Percentiles rank a stretch among this genome's conserved stretches.
phyloP scores from a whole-genome alignment of 1,140 invertebrate species.

The Littorina saxatilis region DNA sequence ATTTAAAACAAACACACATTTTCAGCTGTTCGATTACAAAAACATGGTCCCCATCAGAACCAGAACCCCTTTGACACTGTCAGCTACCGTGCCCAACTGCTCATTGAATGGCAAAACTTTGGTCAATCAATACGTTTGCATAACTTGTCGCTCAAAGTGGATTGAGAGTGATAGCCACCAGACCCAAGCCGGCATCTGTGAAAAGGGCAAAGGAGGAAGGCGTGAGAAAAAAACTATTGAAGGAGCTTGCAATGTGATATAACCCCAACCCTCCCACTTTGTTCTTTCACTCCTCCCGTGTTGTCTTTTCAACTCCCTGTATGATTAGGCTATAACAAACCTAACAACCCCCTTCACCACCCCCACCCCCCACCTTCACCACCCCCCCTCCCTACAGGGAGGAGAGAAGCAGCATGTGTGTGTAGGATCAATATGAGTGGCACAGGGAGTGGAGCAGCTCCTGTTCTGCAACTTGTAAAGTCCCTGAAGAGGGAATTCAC shows the following conservation, averaged over 20 bases:
- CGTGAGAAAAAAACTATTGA: too few species aligned
- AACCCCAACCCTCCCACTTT: too few species aligned
- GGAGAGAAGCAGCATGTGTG: neutral
- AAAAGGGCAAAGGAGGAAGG: neutral
- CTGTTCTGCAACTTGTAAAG: slow-evolving; percentile 11
- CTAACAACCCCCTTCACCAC: neutral
- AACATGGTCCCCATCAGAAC: too few species aligned
- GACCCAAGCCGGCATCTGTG: neutral
- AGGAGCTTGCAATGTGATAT: too few species aligned
- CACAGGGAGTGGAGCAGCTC: neutral
- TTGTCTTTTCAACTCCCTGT: too few species aligned
- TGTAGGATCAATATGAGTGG: slow-evolving; percentile 11
- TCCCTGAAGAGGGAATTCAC: neutral
- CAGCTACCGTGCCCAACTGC: too few species aligned
- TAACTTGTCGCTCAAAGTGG: neutral
- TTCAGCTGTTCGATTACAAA: too few species aligned
- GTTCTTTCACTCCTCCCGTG: too few species aligned
- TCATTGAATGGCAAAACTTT: neutral
- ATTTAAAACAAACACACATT: too few species aligned
- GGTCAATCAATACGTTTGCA: neutral
- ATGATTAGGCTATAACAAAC: too few species aligned
- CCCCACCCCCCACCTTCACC: neutral
- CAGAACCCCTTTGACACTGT: too few species aligned
- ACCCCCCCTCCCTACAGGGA: neutral
- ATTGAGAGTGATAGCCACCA: too few species aligned